A percentile compares a stretch with the other conserved stretches of the same genome.
These are phyloP conservation scores for Potorous gilbertii DNA, from an alignment of 2,797 vertebrate species.

Conservation along the genomic window DNA sequence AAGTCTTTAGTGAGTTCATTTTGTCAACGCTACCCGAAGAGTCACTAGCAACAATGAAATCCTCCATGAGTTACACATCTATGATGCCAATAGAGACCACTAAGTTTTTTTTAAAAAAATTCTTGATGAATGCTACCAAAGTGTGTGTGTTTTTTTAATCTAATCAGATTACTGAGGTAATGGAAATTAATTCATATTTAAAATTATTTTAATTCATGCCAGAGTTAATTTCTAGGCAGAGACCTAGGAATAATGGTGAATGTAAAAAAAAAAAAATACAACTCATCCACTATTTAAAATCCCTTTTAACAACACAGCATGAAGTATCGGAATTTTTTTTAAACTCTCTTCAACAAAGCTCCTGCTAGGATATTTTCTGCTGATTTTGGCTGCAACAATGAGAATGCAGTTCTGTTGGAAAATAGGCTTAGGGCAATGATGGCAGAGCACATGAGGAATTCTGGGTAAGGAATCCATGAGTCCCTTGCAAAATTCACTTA, in stretches of 20 bases:
- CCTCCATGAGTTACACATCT: neutral
- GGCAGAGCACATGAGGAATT: conserved; percentile 2
- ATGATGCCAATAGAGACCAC: neutral
- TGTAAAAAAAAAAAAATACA: conserved; percentile 3
- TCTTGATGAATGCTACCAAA: neutral
- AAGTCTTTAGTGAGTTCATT: neutral
- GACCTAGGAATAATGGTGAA: neutral
- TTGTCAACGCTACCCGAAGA: neutral
- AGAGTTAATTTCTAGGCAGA: neutral
- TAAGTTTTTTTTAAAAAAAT: neutral
- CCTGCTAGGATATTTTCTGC: neutral
- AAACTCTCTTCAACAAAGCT: neutral
- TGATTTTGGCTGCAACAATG: neutral
- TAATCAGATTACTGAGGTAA: neutral
- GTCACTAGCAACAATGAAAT: neutral
- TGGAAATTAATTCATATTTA: neutral
- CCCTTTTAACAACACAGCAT: neutral
- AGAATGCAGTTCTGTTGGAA: neutral
- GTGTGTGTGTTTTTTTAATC: neutral
- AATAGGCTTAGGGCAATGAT: conserved; percentile 31
- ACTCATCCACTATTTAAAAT: neutral
- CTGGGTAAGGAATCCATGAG: conserved; percentile 15
- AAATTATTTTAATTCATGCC: neutral
- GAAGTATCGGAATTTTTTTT: neutral
- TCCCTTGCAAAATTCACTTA: conserved; percentile 32